A percentile compares a stretch with the other conserved stretches of the same genome.
These are phyloP conservation scores for Tarsius wallacei DNA, from an alignment of 2,797 vertebrate genomes.

Conservation along the genomic window DNA sequence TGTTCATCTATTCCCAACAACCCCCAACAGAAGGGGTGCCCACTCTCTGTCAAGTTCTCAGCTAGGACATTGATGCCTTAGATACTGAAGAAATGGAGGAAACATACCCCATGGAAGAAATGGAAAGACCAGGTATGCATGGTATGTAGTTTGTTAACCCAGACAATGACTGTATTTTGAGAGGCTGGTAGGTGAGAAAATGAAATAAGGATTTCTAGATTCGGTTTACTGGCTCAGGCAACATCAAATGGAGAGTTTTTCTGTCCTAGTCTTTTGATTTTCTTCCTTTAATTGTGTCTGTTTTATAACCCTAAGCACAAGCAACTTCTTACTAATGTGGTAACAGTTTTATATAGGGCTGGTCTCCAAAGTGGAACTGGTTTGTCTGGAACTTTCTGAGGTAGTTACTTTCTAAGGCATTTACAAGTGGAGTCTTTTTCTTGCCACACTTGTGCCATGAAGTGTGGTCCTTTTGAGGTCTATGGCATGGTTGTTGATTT, in stretches of 20 bases:
- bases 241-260: neutral
- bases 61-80: neutral
- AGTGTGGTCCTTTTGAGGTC: neutral
- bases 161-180: constrained; percentile 7
- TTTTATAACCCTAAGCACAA: constrained; percentile 35
- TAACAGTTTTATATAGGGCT: neutral
- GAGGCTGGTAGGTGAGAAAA: neutral
- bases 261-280: neutral
- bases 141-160: neutral
- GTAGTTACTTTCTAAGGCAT: neutral
- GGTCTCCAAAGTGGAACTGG: neutral
- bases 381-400: constrained; percentile 49
- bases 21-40: no score
- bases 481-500: neutral
- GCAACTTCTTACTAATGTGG: neutral
- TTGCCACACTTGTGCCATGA: neutral
- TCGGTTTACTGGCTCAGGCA: neutral
- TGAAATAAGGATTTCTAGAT: neutral
- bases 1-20: neutral
- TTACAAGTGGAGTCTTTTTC: neutral
- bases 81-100: neutral
- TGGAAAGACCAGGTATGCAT: neutral
- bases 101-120: neutral
- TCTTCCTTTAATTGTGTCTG: constrained; percentile 3
- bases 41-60: neutral